These are phyloP conservation scores for Gryllus bimaculatus DNA, from an alignment of 1,140 invertebrate genomes.

Conservation along the genomic window DNA sequence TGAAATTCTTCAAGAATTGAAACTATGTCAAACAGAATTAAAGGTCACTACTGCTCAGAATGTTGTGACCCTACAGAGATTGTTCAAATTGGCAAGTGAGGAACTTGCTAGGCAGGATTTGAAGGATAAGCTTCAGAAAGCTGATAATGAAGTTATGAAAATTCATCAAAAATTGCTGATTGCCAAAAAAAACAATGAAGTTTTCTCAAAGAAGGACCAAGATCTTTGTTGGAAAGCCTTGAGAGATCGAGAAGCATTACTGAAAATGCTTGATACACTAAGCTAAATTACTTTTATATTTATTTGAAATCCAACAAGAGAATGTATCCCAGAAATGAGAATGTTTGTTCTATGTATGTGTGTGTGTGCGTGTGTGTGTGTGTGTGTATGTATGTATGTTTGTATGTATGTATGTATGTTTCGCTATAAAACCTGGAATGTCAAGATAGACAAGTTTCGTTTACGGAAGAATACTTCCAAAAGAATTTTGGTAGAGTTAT, in stretches of 20 bases:
- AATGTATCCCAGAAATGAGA: too few species aligned
- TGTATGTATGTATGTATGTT: too few species aligned
- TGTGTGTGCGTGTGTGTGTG: too few species aligned
- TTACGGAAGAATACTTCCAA: too few species aligned
- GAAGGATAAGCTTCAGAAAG: constrained; percentile 52
- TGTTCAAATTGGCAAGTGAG: constrained; percentile 48
- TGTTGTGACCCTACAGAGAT: constrained; percentile 48
- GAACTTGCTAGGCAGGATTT: constrained; percentile 59
- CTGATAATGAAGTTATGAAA: constrained; percentile 50
- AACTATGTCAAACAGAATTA: constrained; percentile 72
- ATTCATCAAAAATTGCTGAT: neutral
- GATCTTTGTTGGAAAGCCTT: neutral
- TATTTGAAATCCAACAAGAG: too few species aligned
- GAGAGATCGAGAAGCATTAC: neutral
- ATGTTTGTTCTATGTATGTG: too few species aligned
- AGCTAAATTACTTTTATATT: too few species aligned
- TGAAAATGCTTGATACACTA: neutral
- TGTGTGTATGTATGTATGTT: too few species aligned
- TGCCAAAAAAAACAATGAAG: neutral
- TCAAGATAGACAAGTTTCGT: too few species aligned
- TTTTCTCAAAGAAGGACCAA: neutral
- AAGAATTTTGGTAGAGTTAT: too few species aligned
- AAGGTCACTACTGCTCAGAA: constrained; percentile 59
- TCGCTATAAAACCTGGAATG: too few species aligned
- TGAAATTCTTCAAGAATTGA: constrained; percentile 75